Evolutionary conservation across 2,113 vertebrate species (phyloP).

Genomic region (Opisthocomus hoazin): DNA sequence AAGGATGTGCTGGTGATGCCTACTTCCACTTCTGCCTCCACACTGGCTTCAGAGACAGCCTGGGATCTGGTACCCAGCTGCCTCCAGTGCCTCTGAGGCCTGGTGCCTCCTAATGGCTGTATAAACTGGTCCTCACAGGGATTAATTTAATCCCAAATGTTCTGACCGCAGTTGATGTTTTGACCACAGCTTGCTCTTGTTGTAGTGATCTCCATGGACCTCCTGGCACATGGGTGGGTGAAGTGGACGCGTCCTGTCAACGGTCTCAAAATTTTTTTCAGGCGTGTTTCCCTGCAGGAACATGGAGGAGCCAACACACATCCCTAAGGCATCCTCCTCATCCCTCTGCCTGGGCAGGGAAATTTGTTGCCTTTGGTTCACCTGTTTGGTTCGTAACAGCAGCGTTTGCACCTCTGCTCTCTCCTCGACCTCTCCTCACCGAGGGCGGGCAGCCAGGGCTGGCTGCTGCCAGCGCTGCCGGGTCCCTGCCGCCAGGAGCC

Average conservation of each 20-base stretch:
- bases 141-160: background rate
- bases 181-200: background rate
- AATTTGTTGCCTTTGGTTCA: background rate
- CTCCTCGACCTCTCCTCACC: background rate
- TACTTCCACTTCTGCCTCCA: background rate
- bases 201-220: background rate
- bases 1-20: background rate
- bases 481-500: fast-evolving
- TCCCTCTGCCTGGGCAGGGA: background rate
- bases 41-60: background rate
- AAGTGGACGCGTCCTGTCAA: background rate
- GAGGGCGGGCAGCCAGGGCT: background rate
- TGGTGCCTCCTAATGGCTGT: background rate
- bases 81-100: background rate
- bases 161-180: background rate
- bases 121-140: background rate
- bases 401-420: background rate
- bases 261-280: background rate
- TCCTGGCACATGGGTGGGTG: fast-evolving
- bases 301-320: background rate
- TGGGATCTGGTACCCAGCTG: background rate
- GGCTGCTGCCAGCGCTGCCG: background rate
- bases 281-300: background rate
- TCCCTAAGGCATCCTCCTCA: background rate
- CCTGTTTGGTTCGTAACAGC: background rate